A percentile compares a stretch with the other conserved stretches of the same genome.
phyloP scores from a whole-genome alignment of 2,113 vertebrate species.

The Cathartes aura region DNA sequence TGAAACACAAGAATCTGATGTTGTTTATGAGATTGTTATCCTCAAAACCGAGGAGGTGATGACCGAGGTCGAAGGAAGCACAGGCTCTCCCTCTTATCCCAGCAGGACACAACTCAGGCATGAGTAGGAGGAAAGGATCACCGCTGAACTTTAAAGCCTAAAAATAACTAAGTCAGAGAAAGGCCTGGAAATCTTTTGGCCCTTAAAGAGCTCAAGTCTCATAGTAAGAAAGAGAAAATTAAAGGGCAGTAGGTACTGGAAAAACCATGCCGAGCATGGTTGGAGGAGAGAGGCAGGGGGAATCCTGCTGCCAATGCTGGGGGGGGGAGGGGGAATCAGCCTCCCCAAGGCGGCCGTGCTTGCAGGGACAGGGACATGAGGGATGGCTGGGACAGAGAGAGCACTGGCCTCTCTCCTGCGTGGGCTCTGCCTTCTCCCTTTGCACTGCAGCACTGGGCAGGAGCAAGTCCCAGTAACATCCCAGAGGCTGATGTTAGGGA shows the following conservation, averaged over 20 bases:
- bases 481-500: background rate
- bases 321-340: too few relatives aligned
- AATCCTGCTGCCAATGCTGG: background rate
- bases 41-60: background rate
- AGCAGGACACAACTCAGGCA: background rate
- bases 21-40: background rate
- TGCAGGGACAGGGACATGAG: background rate
- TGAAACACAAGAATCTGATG: background rate
- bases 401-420: rapidly evolving
- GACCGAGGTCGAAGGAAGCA: background rate
- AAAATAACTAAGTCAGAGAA: background rate
- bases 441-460: background rate
- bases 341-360: background rate
- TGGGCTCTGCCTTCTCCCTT: background rate
- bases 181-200: background rate
- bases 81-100: background rate
- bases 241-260: background rate
- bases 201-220: background rate
- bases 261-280: background rate
- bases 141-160: background rate
- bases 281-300: background rate
- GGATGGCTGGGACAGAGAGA: background rate
- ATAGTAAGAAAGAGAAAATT: background rate
- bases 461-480: background rate
- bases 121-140: background rate